phyloP scores from a whole-genome alignment of 1,140 invertebrate genomes.

The Aphelinus atriplicis region DNA sequence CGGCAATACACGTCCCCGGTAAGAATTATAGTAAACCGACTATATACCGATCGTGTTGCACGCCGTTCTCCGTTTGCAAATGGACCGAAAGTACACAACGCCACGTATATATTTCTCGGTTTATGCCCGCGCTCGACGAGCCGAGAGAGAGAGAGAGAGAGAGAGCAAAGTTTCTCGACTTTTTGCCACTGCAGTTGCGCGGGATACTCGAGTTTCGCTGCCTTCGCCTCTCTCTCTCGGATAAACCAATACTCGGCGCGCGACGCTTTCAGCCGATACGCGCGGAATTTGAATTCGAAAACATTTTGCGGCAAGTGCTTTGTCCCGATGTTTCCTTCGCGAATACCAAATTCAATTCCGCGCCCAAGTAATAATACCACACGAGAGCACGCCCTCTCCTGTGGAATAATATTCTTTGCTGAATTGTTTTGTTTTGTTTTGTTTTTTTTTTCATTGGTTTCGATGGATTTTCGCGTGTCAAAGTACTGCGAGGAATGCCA shows the following conservation, averaged over 20 bases:
- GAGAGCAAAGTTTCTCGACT: not conserved
- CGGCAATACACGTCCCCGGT: conserved; percentile 6
- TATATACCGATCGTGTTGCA: conserved; percentile 25
- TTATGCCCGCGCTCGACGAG: not conserved
- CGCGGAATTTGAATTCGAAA: conserved; percentile 9
- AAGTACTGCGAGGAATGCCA: no score
- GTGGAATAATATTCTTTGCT: no score
- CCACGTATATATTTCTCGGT: conserved; percentile 19
- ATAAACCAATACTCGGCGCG: conserved; percentile 1
- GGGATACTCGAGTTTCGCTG: conserved; percentile 23
- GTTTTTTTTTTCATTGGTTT: no score
- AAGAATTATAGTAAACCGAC: conserved; percentile 30
- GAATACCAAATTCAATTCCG: no score
- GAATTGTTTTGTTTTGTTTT: no score
- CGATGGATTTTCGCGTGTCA: no score
- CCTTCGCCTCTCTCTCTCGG: not conserved
- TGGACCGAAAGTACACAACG: conserved; percentile 22
- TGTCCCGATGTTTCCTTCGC: no score
- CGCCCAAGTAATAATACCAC: no score
- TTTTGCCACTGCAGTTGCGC: not conserved
- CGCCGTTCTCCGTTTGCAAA: conserved; percentile 17
- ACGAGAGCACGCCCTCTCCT: no score
- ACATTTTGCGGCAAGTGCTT: not conserved
- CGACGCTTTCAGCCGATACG: conserved; percentile 1
- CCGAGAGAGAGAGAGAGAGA: not conserved